Base-by-base conservation (phyloP, 1,140 invertebrate species). In the Drosophila jambulina region DNA sequence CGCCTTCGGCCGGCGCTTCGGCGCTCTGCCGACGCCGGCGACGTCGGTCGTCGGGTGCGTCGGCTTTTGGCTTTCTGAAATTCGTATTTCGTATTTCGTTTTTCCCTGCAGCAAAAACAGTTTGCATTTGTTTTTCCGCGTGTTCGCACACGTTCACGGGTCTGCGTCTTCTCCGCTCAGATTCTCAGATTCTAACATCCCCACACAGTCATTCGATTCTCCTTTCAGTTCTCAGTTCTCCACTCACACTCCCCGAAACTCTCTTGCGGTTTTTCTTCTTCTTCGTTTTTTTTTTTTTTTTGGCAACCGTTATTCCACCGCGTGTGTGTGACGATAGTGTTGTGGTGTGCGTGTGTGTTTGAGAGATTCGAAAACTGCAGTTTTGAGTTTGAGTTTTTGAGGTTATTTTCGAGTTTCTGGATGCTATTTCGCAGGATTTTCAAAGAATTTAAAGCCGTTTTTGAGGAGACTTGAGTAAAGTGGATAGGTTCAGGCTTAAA, bases 81-180 rank as follows among this genome's bases (percentile, higher is more conserved):
- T 53, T 63, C 63, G 63, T 62, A 43, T 61, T 65, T 32, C 65
- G 51, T 54, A 36, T 54, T 54, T 54, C 65, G 65, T 51, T 51
- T 53, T 70, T 51, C 74, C 76, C 76, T 92, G 83, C 82, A 87
- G 87, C 85, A 88, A 90, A 86, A 92, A 92, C 84, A 92, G 91
- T 92, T 92, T 92, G 80, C 91, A 92, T 92, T 92, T 92, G 91
- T 91, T 92, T 92, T 92, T 92, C 91, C 91, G 91, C 91, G 91
- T 92, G 91, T 85, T 91, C 91, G 91, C 91, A 92, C 91, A 92
- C 87, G 91, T 85, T 90, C 85, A 88, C 85, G 85, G 82, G 78
- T 88, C 85, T 71, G 83, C 71, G 70, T 57, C 43, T 69, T 34
- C 38, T 59, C 51, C 60, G 65, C 34, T 71, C 42, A 75, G 32